These are phyloP conservation scores for Rhogogaster chlorosoma DNA, from an alignment of 2,888 invertebrate genomes.

Conservation along the genomic window DNA sequence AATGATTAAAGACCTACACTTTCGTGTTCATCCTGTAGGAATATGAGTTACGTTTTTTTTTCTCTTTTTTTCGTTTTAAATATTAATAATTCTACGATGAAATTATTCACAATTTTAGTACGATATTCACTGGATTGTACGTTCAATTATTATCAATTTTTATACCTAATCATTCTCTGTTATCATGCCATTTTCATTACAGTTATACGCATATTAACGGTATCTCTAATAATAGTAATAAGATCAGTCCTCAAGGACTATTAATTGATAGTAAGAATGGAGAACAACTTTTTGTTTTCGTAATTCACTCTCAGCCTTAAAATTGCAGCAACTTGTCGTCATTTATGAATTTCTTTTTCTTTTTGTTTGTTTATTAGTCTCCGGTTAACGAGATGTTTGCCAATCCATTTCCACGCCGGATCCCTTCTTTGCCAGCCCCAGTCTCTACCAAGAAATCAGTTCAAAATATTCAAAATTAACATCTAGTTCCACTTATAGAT, in stretches of 20 bases:
- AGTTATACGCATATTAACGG: constrained; percentile 44
- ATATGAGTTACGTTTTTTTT: not conserved
- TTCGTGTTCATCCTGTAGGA: not conserved
- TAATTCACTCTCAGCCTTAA: constrained; percentile 62
- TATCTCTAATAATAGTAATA: constrained; percentile 40
- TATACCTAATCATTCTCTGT: constrained; percentile 40
- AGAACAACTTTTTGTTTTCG: constrained; percentile 39
- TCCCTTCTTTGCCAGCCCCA: constrained; percentile 18
- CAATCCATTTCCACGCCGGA: constrained; percentile 25
- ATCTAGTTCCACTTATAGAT: not conserved
- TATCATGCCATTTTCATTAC: constrained; percentile 35
- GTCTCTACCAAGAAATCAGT: constrained; percentile 26
- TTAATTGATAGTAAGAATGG: constrained; percentile 34
- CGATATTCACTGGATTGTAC: constrained; percentile 41
- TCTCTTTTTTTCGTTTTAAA: not conserved
- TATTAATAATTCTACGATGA: constrained; percentile 32
- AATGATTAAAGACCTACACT: not conserved
- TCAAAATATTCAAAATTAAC: constrained; percentile 8
- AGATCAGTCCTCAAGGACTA: constrained; percentile 39
- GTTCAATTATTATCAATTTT: constrained; percentile 35
- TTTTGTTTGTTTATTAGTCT: constrained; percentile 5
- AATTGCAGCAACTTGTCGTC: constrained; percentile 58
- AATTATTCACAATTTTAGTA: constrained; percentile 49
- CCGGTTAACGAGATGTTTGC: constrained; percentile 19
- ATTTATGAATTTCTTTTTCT: constrained; percentile 50